phyloP scores from a whole-genome alignment of 2,113 vertebrate species.

The Oreochromis niloticus region DNA sequence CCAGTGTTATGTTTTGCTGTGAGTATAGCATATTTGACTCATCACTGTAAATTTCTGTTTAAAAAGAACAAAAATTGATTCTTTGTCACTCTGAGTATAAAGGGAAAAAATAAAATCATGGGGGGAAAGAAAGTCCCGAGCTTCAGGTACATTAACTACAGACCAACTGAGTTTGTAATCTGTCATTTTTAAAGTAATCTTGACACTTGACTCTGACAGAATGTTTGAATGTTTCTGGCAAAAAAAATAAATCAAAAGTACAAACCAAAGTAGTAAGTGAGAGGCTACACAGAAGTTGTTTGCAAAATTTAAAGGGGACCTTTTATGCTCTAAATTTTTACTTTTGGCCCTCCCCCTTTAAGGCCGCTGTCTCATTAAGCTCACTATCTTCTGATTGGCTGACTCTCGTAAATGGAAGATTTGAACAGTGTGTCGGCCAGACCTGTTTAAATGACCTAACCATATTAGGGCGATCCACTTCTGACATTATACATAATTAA shows the following conservation, averaged over 20 bases:
- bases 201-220: not conserved
- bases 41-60: conserved; percentile 26
- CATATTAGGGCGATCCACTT: not conserved
- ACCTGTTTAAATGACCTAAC: not conserved
- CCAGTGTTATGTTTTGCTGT: not conserved
- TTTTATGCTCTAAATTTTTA: not conserved
- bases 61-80: conserved; percentile 5
- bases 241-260: not conserved
- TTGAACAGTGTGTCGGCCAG: not conserved
- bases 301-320: not conserved
- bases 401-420: not conserved
- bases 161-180: not conserved
- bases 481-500: not conserved
- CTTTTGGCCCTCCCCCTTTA: not conserved
- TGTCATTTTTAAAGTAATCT: not conserved
- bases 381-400: not conserved
- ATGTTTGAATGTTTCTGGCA: not conserved
- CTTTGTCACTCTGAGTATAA: conserved; percentile 20
- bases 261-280: not conserved
- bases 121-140: not conserved
- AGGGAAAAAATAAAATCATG: not conserved
- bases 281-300: not conserved
- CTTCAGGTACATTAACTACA: not conserved
- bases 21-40: not conserved
- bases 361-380: not conserved